These are phyloP conservation scores for Ostrea denselamellosa DNA, from an alignment of 1,140 invertebrate species.

Conservation along the genomic window DNA sequence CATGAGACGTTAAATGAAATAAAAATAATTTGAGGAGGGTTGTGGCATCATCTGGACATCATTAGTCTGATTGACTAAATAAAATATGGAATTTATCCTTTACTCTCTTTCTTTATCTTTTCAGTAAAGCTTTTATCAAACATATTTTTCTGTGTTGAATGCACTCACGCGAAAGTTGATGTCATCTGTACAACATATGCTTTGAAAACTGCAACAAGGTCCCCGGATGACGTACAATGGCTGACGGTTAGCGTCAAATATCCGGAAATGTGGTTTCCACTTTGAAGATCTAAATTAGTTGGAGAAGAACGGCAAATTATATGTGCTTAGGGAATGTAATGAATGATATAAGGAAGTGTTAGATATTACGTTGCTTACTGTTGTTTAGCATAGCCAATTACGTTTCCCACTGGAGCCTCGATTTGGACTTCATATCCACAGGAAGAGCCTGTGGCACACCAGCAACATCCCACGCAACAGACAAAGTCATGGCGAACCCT, in stretches of 20 bases:
- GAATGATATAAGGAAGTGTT: neutral
- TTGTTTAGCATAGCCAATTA: conserved; percentile 71
- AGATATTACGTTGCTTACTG: conserved; percentile 55
- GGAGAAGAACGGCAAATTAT: neutral
- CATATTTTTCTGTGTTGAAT: too few relatives aligned
- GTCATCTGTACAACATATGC: conserved; percentile 35
- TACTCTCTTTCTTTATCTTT: too few relatives aligned
- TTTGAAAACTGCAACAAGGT: conserved; percentile 47
- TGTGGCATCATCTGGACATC: too few relatives aligned
- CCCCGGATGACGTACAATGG: conserved; percentile 48
- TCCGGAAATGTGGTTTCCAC: conserved; percentile 52
- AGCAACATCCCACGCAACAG: conserved; percentile 70
- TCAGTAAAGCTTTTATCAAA: too few relatives aligned
- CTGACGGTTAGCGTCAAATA: conserved; percentile 49
- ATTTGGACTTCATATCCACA: conserved; percentile 67
- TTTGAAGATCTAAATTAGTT: conserved; percentile 40
- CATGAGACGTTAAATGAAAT: too few relatives aligned
- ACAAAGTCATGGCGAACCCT: conserved; percentile 70
- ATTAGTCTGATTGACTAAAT: too few relatives aligned
- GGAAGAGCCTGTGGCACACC: conserved; percentile 67
- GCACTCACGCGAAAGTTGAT: neutral
- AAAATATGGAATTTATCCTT: too few relatives aligned
- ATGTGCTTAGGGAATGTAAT: too few relatives aligned
- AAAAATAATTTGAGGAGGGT: too few relatives aligned
- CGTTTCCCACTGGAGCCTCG: conserved; percentile 68